A percentile compares a stretch with the other conserved stretches of the same genome.
Evolutionary conservation across 1,140 invertebrate genomes (phyloP).

Genomic region (Papilio glaucus): DNA sequence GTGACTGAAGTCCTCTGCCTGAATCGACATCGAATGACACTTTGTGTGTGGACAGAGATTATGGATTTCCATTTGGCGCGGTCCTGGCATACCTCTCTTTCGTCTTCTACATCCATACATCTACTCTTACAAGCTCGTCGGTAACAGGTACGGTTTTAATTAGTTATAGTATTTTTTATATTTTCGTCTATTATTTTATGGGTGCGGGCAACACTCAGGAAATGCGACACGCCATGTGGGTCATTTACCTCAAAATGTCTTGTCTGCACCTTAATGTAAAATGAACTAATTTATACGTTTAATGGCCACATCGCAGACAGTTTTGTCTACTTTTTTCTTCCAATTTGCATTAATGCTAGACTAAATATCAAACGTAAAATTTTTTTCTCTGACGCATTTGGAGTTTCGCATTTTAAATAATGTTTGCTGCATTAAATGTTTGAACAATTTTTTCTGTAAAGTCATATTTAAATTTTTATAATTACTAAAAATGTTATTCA

Average conservation of each 20-base stretch:
- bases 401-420: background rate
- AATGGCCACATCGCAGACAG: slow-evolving; percentile 14
- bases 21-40: too few species aligned
- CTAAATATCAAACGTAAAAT: background rate
- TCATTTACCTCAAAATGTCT: slow-evolving; percentile 24
- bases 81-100: too few species aligned
- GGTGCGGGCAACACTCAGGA: background rate
- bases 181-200: background rate
- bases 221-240: slow-evolving; percentile 19
- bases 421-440: background rate
- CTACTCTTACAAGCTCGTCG: too few species aligned
- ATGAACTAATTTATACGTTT: slow-evolving; percentile 15
- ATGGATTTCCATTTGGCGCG: too few species aligned
- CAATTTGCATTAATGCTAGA: slow-evolving; percentile 4
- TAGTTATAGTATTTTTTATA: too few species aligned
- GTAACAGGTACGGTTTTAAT: too few species aligned
- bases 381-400: background rate
- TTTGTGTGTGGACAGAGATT: too few species aligned
- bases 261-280: slow-evolving; percentile 23
- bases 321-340: slow-evolving; percentile 8
- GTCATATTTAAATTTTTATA: background rate
- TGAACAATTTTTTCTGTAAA: background rate
- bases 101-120: too few species aligned
- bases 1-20: too few species aligned
- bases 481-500: background rate